phyloP scores from a whole-genome alignment of 92 coral and sea anemone species.

The Pocillopora meandrina region DNA sequence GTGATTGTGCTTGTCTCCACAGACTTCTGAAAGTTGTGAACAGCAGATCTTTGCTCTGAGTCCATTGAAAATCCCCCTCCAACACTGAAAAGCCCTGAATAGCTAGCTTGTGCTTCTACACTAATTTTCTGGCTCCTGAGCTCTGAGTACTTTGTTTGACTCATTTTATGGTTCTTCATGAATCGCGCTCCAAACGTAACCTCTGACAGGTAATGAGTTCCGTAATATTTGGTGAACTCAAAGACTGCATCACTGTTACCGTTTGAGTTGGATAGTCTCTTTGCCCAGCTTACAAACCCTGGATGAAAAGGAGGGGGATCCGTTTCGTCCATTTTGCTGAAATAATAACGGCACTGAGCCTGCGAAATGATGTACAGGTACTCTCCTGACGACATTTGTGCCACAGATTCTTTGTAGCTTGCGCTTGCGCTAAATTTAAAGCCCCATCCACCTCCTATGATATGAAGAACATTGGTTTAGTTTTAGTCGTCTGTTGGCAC shows the following conservation, averaged over 20 bases:
- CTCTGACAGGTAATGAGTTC: constrained; percentile 64
- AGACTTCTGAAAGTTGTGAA: constrained; percentile 53
- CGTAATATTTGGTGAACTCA: constrained; percentile 64
- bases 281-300: constrained; percentile 65
- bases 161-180: constrained; percentile 58
- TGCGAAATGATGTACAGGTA: constrained; percentile 59
- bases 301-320: constrained; percentile 74
- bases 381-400: constrained; percentile 66
- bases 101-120: constrained; percentile 74
- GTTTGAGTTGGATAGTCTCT: constrained; percentile 40
- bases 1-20: constrained; percentile 74
- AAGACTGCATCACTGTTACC: constrained; percentile 29
- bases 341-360: constrained; percentile 69
- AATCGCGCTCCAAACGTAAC: constrained; percentile 73
- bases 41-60: constrained; percentile 43
- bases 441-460: constrained; percentile 61
- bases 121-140: constrained; percentile 35
- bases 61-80: constrained; percentile 57
- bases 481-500: too few species aligned
- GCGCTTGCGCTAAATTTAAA: constrained; percentile 60
- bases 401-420: constrained; percentile 61
- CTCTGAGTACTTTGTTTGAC: constrained; percentile 53
- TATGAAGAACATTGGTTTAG: background rate
- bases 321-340: constrained; percentile 59
- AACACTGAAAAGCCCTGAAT: constrained; percentile 51